phyloP scores from a whole-genome alignment of 2,888 invertebrate species.

The Hecatera dysodea region DNA sequence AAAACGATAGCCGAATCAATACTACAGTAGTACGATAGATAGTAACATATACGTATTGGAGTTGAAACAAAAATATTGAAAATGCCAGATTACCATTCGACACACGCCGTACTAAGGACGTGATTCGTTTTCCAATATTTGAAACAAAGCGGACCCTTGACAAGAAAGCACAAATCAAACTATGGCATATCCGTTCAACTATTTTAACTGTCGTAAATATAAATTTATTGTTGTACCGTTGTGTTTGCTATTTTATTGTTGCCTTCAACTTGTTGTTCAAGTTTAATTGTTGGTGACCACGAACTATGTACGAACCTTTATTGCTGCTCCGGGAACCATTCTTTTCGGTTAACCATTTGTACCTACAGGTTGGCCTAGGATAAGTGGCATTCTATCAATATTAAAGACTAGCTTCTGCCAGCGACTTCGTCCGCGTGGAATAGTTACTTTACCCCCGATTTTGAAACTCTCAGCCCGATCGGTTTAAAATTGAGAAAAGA shows the following conservation, averaged over 20 bases:
- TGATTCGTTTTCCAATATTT: constrained; percentile 84
- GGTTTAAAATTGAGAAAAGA: no score
- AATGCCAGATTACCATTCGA: constrained; percentile 80
- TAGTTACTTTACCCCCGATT: no score
- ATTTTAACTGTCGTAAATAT: constrained; percentile 76
- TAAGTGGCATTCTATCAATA: neutral
- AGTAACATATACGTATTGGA: constrained; percentile 75
- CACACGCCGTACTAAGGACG: constrained; percentile 81
- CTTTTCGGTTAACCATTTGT: constrained; percentile 18
- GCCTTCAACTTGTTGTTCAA: constrained; percentile 70
- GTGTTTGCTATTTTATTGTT: constrained; percentile 74
- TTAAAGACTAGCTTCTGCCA: no score
- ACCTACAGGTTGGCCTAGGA: neutral
- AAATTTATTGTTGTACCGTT: constrained; percentile 70
- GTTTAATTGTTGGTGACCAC: constrained; percentile 74
- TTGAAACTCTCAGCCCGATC: no score
- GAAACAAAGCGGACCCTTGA: constrained; percentile 85
- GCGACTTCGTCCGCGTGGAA: no score
- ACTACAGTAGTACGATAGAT: constrained; percentile 57
- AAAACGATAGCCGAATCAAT: constrained; percentile 52
- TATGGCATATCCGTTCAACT: constrained; percentile 75
- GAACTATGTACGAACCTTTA: constrained; percentile 58
- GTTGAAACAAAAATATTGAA: constrained; percentile 85
- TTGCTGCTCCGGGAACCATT: constrained; percentile 25
- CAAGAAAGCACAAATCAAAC: constrained; percentile 87